Evolutionary conservation across 2,888 invertebrate genomes (phyloP), one percentile per base, ranked within the genome.

Genomic region (Nomada goodeniana): DNA sequence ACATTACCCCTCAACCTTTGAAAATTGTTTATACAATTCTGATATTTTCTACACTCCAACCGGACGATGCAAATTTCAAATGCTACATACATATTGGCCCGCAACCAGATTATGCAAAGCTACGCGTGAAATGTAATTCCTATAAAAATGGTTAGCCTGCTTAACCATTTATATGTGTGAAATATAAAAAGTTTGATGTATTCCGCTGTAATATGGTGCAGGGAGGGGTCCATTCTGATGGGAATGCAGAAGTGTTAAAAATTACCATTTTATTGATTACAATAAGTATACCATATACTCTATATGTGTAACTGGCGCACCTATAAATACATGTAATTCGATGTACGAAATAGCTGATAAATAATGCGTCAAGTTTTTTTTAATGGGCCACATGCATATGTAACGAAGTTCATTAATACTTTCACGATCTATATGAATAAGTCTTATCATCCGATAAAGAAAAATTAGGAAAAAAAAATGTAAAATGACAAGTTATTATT

Each of bases 211-310:
- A 55, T 26, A 10, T 47, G 53, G 18, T n/a, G 57, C n/a, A 64
- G 47, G 68, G 72, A 77, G 83, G 84, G 86, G 86, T 87, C 90
- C 89, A 89, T 91, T 91, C 85, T 87, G 80, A 86, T 80, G 76
- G 80, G 69, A 85, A 86, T 89, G 88, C 88, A 90, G 91, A 91
- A 92, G 92, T 92, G 92, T 91, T 91, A 92, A 93, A 92, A 93
- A 93, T 93, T 93, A 93, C 93, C 93, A 92, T 93, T 93, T 93
- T 93, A 93, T 93, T 93, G 93, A 93, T 93, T 93, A 89, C 92
- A 90, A 88, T 86, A 86, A 88, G 86, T 83, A 86, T 84, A 83
- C 76, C 64, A 55, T 78, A 74, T 77, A 69, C 44, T 77, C 73
- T 80, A 82, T 76, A 47, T 15, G 47, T 47, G 78, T 76, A 80